Percentiles rank a stretch among this genome's conserved stretches.
Evolutionary conservation across 1,140 invertebrate genomes (phyloP).

Genomic region (Zaprionus davidi): DNA sequence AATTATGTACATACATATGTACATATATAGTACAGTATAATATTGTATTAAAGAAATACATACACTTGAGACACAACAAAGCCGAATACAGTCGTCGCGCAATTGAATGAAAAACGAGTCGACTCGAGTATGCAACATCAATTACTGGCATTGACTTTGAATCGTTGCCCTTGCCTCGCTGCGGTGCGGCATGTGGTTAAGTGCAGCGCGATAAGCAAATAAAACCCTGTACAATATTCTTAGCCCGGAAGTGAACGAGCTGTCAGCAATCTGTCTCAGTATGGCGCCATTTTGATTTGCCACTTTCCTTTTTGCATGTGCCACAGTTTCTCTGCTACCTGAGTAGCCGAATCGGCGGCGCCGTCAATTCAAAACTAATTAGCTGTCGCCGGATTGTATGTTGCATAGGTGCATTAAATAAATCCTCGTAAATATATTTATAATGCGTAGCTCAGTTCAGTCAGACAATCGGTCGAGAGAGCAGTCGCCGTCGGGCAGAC

Average conservation of each 20-base stretch:
- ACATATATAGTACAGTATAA: conserved; percentile 21
- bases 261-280: not conserved
- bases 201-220: conserved; percentile 37
- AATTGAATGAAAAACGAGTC: conserved; percentile 36
- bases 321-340: conserved; percentile 26
- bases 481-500: conserved; percentile 44
- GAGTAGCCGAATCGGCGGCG: conserved; percentile 38
- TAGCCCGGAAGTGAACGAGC: conserved; percentile 27
- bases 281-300: conserved; percentile 7
- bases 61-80: conserved; percentile 37
- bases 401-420: conserved; percentile 17
- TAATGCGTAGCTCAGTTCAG: not conserved
- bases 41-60: conserved; percentile 17
- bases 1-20: conserved; percentile 32
- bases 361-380: conserved; percentile 72
- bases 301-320: conserved; percentile 20
- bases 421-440: conserved; percentile 37
- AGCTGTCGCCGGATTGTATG: conserved; percentile 42
- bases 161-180: conserved; percentile 43
- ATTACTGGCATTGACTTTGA: conserved; percentile 77
- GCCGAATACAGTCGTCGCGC: conserved; percentile 38
- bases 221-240: conserved; percentile 1
- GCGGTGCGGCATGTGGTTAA: conserved; percentile 10
- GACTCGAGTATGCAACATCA: conserved; percentile 53
- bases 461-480: conserved; percentile 10